Conservation (phyloP, 2,888 invertebrate genomes). For the Spodoptera littoralis region DNA sequence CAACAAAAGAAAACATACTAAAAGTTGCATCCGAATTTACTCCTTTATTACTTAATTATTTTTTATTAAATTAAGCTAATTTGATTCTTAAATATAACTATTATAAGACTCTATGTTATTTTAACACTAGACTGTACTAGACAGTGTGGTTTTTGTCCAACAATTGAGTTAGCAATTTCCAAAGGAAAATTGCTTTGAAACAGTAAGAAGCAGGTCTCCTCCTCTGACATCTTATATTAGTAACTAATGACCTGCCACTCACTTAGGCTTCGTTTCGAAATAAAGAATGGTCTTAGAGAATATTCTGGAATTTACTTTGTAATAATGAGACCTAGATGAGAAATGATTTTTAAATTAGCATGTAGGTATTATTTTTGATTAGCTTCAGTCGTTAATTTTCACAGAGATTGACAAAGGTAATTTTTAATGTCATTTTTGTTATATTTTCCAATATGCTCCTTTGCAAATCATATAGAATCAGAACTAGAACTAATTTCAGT, state of each 20-base stretch:
- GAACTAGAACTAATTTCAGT: no score
- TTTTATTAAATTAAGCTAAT: no score
- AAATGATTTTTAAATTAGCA: no score
- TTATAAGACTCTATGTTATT: no score
- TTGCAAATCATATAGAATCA: no score
- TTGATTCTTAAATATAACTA: constrained; percentile 14
- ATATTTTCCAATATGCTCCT: no score
- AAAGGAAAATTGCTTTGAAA: constrained; percentile 14
- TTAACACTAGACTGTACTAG: neutral
- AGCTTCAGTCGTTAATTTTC: no score
- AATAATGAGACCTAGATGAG: neutral
- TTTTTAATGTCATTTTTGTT: no score
- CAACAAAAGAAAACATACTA: neutral
- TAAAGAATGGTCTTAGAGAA: constrained; percentile 13
- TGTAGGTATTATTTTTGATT: no score
- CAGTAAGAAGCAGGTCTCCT: constrained; percentile 7
- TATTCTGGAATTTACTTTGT: neutral
- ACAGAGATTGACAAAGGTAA: no score
- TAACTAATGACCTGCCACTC: constrained; percentile 40
- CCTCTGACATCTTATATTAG: constrained; percentile 31
- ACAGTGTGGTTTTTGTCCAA: constrained; percentile 2
- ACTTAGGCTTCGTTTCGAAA: constrained; percentile 14
- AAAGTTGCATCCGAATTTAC: constrained; percentile 4
- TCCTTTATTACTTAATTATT: constrained; percentile 28
- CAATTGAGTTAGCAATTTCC: constrained; percentile 16